These are phyloP conservation scores for Entomyzon cyanotis DNA, from an alignment of 2,113 vertebrate genomes.

Conservation along the genomic window DNA sequence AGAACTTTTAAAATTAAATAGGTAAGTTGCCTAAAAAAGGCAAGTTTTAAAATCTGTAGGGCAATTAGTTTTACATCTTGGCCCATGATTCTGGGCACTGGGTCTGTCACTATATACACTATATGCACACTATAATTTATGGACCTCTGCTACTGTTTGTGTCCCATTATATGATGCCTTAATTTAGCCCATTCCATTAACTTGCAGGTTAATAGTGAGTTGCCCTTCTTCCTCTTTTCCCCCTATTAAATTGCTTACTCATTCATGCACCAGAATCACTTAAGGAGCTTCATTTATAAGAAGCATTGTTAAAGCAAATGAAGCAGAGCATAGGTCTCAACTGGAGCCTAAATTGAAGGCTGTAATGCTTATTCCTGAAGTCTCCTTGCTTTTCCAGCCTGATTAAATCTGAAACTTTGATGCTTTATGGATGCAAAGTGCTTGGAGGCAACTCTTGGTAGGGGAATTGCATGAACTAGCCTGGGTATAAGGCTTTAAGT, in stretches of 20 bases:
- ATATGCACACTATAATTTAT: background rate
- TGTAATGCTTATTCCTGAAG: constrained; percentile 68
- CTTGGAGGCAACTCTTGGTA: constrained; percentile 61
- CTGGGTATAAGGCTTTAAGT: constrained; percentile 61
- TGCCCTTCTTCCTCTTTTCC: constrained; percentile 24
- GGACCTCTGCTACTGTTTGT: background rate
- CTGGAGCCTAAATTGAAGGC: constrained; percentile 48
- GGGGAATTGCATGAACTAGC: constrained; percentile 21
- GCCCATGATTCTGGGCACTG: background rate
- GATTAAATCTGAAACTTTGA: constrained; percentile 72
- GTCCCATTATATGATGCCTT: constrained; percentile 4
- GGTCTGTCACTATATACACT: background rate
- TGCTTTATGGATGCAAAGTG: constrained; percentile 64
- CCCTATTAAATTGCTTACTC: background rate
- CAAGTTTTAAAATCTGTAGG: background rate
- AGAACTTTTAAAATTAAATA: background rate
- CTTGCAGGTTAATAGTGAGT: constrained; percentile 34
- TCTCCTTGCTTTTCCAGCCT: constrained; percentile 64
- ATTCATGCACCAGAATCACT: constrained; percentile 57
- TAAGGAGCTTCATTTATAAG: constrained; percentile 58
- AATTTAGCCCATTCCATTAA: constrained; percentile 29
- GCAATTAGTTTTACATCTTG: background rate
- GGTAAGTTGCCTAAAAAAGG: background rate
- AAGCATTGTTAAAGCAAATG: constrained; percentile 70
- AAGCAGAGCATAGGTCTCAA: constrained; percentile 62